Percentiles rank a stretch among this genome's conserved stretches.
phyloP scores from a whole-genome alignment of 2,888 invertebrate species.

The Smittia sp. region DNA sequence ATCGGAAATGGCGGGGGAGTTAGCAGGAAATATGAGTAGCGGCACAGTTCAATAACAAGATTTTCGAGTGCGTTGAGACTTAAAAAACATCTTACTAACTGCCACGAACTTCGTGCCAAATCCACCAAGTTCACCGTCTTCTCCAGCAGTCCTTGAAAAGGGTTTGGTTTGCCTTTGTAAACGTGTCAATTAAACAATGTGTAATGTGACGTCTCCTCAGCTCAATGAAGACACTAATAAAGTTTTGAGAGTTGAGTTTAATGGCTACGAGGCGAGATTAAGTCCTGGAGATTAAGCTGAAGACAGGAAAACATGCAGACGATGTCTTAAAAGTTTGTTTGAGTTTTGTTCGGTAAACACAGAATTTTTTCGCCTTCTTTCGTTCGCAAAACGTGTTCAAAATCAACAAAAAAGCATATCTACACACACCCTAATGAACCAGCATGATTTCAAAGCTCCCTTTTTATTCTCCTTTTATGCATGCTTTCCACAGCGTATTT shows the following conservation, averaged over 20 bases:
- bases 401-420: slow-evolving; percentile 32
- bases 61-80: too few relatives aligned
- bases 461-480: slow-evolving; percentile 24
- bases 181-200: background rate
- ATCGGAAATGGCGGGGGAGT: background rate
- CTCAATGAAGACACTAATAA: background rate
- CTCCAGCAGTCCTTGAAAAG: background rate
- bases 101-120: too few relatives aligned
- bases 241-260: slow-evolving; percentile 4
- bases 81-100: too few relatives aligned
- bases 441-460: slow-evolving; percentile 33
- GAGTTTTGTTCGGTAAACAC: slow-evolving; percentile 17
- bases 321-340: background rate
- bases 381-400: slow-evolving; percentile 34
- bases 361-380: background rate
- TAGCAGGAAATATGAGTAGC: too few relatives aligned
- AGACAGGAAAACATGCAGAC: background rate
- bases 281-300: background rate
- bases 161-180: background rate
- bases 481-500: slow-evolving; percentile 30
- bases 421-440: slow-evolving; percentile 35
- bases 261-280: background rate
- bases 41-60: too few relatives aligned
- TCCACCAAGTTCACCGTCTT: too few relatives aligned
- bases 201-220: background rate